A percentile compares a stretch with the other conserved stretches of the same genome.
These are phyloP conservation scores for Zosterops borbonicus DNA, from an alignment of 2,113 vertebrate genomes.

Conservation along the genomic window DNA sequence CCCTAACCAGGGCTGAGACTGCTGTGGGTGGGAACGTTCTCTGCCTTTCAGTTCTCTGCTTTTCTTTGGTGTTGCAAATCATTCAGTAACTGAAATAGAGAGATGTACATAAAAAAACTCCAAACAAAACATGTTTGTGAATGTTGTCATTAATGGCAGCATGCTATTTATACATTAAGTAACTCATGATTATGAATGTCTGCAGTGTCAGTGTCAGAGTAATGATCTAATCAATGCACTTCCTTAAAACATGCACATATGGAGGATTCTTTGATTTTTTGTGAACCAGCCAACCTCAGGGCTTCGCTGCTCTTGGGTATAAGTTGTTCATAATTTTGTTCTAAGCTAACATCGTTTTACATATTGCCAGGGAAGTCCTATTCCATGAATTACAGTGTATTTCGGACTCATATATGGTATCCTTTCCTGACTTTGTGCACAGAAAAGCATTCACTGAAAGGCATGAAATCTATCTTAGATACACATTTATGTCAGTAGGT, in stretches of 20 bases:
- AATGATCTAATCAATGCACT: background rate
- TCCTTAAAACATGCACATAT: background rate
- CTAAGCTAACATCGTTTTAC: background rate
- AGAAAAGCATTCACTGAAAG: background rate
- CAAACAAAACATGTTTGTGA: background rate
- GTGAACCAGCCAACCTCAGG: background rate
- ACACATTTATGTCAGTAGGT: background rate
- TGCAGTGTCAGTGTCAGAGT: background rate
- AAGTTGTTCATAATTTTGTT: background rate
- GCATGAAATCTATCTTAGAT: background rate
- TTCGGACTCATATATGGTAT: background rate
- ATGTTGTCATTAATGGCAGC: background rate
- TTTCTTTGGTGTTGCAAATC: background rate
- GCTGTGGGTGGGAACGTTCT: background rate
- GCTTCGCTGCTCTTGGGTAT: background rate
- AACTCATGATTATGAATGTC: background rate
- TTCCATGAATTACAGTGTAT: background rate
- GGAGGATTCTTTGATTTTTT: background rate
- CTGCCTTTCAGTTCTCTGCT: background rate
- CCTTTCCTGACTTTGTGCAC: background rate
- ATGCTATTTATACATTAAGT: background rate
- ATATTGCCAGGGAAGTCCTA: background rate
- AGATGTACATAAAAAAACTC: background rate
- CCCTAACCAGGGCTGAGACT: background rate
- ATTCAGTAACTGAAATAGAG: background rate